phyloP scores from a whole-genome alignment of 2,888 invertebrate species.

The Pecten maximus region DNA sequence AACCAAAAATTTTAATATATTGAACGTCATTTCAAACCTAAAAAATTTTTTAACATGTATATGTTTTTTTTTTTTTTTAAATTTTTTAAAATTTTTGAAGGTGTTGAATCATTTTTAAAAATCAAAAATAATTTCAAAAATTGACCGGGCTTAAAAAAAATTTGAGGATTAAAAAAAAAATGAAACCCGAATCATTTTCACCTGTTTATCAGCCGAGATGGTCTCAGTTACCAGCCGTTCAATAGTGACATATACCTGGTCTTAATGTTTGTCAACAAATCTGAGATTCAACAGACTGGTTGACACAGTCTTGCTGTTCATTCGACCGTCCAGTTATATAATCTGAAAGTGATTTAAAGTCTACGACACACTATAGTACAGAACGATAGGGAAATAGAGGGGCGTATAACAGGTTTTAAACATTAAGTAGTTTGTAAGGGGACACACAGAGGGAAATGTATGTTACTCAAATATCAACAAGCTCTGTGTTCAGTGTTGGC shows the following conservation, averaged over 20 bases:
- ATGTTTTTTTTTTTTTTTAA: too few relatives aligned
- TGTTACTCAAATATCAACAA: neutral
- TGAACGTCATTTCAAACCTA: too few relatives aligned
- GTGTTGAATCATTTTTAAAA: neutral
- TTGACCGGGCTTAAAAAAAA: neutral
- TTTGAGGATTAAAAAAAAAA: neutral
- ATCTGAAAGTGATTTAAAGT: neutral
- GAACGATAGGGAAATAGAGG: neutral
- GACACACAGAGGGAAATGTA: neutral
- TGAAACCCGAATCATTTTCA: neutral
- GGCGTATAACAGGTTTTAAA: neutral
- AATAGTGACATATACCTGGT: neutral
- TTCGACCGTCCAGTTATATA: neutral
- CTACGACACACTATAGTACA: neutral
- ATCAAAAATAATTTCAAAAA: neutral
- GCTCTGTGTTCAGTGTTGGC: neutral
- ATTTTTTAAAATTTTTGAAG: neutral
- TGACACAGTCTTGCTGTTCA: too few relatives aligned
- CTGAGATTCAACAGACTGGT: too few relatives aligned
- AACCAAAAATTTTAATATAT: too few relatives aligned
- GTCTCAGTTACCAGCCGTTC: neutral
- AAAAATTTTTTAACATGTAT: too few relatives aligned
- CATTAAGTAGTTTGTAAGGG: neutral
- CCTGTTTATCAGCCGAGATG: neutral
- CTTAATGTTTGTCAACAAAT: neutral